Base-by-base conservation (phyloP, 2,888 invertebrate genomes). In the Calephelis perditalis region DNA sequence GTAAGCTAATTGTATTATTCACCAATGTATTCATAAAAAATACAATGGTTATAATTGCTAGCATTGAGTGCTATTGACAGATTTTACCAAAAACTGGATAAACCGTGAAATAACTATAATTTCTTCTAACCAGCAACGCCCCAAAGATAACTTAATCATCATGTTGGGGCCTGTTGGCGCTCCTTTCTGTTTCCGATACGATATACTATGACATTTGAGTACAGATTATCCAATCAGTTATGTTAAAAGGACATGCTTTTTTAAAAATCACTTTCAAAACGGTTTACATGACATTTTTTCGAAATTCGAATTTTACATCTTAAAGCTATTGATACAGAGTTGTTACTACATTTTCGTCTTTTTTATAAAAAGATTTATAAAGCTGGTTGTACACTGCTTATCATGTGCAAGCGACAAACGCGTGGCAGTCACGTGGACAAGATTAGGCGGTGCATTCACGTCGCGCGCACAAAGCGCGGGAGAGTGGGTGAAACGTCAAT, bases 191-290 rank as follows among this genome's bases (percentile, higher is more conserved):
- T 89, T 89, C 87, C 89, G 89, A 89, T 89, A 88, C 86, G 82
- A 77, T 81, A 85, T 84, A 82, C 81, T 83, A 83, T 86, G 84
- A 73, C 87, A 77, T 88, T 89, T 88, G 88, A 89, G 80, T 79
- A 87, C 84, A 89, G 89, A 90, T 90, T 90, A 90, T 87, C 89
- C 89, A 90, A 90, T 90, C 90, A 89, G 90, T 87, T 87, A 89
- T 88, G 89, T 89, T 89, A 90, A 88, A 49, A 86, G 82, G 84
- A 84, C 85, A 87, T 86, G 86, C 85, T 88, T 89, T n/a, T 87
- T 88, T 89, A 64, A 66, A 55, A 62, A 11, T 7, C 63, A 63
- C 68, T 71, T 72, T 67, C 59, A 63, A 66, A 73, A 2, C 74
- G 45, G 47, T 63, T 45, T 77, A 79, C 71, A 68, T 77, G 79